Evolutionary conservation across 2,888 invertebrate species (phyloP).

Genomic region (Melangyna quadrimaculata): DNA sequence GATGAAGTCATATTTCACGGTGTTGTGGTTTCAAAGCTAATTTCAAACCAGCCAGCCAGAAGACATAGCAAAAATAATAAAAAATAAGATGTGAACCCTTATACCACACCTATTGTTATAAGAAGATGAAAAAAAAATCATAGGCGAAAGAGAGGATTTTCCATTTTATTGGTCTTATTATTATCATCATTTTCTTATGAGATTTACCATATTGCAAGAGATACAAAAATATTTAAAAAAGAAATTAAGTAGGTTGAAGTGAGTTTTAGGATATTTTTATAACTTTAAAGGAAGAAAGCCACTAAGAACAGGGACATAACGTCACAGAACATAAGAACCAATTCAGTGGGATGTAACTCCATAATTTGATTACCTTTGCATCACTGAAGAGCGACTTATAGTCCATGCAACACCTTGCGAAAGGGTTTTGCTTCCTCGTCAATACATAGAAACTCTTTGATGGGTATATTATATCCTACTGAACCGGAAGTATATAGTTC

Average conservation of each 20-base stretch:
- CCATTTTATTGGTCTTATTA: background rate
- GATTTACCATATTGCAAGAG: background rate
- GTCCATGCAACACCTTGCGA: too few relatives aligned
- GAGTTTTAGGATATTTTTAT: too few relatives aligned
- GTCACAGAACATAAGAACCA: too few relatives aligned
- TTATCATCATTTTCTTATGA: background rate
- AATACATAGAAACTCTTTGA: too few relatives aligned
- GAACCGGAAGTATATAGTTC: too few relatives aligned
- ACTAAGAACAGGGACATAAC: too few relatives aligned
- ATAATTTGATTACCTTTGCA: too few relatives aligned
- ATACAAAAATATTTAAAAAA: background rate
- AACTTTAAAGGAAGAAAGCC: too few relatives aligned
- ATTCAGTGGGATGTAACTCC: too few relatives aligned
- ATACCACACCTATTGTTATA: constrained; percentile 23
- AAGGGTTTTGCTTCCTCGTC: too few relatives aligned
- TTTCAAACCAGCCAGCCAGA: constrained; percentile 65
- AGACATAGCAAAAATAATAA: constrained; percentile 45
- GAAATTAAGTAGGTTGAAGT: background rate
- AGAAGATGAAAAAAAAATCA: background rate
- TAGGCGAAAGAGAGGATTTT: background rate
- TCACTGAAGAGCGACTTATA: too few relatives aligned
- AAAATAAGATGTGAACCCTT: constrained; percentile 27
- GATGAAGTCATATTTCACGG: constrained; percentile 71
- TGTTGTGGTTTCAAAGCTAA: constrained; percentile 66
- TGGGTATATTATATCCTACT: too few relatives aligned